Conservation (phyloP, 2,888 invertebrate genomes). For the Hymenopus coronatus region DNA sequence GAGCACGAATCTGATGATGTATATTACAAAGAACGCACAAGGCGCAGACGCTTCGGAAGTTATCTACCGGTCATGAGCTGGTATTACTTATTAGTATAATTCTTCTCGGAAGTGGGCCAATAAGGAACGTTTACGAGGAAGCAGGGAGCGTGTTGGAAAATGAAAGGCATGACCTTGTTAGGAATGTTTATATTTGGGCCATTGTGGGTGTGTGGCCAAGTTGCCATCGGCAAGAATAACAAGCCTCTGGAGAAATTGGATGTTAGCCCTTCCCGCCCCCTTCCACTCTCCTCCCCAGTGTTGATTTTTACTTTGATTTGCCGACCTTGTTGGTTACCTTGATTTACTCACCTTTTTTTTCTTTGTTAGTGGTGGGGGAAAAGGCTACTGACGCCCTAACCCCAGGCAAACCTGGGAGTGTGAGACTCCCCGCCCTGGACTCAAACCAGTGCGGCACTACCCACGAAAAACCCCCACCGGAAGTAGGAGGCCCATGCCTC, state of each 20-base stretch:
- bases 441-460: no score
- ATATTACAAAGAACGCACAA: no score
- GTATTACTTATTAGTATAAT: background rate
- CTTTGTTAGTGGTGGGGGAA: no score
- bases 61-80: no score
- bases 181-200: background rate
- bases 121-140: background rate
- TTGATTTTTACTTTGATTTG: background rate
- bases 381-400: no score
- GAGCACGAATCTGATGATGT: no score
- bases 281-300: background rate
- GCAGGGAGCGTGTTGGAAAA: background rate
- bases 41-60: no score
- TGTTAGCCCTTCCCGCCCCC: background rate
- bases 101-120: background rate
- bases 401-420: no score
- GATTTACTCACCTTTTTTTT: background rate
- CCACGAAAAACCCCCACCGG: no score
- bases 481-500: no score
- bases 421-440: no score
- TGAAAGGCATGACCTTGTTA: background rate
- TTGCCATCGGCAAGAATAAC: background rate
- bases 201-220: background rate
- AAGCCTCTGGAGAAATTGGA: background rate
- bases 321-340: background rate